Conservation (phyloP, 2,113 vertebrate genomes). For the Neolamprologus toae region DNA sequence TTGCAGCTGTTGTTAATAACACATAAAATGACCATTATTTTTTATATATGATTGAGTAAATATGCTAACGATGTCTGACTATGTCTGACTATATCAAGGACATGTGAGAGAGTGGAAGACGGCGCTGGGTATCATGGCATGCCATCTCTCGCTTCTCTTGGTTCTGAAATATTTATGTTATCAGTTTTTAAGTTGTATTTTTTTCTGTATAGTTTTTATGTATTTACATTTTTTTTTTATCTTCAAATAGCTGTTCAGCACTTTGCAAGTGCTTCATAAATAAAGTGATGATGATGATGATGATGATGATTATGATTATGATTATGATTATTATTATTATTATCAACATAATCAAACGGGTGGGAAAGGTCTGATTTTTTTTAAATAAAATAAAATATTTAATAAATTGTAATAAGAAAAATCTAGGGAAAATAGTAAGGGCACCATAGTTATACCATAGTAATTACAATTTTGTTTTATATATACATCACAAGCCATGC, state of each 20-base stretch:
- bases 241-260: neutral
- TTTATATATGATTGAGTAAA: neutral
- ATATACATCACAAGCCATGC: neutral
- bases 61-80: neutral
- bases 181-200: neutral
- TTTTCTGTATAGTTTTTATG: neutral
- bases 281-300: too few species aligned
- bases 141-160: neutral
- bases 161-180: neutral
- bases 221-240: neutral
- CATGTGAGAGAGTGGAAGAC: neutral
- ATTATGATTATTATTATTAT: neutral
- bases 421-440: neutral
- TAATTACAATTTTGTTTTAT: neutral
- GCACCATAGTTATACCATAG: neutral
- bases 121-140: neutral
- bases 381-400: neutral
- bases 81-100: neutral
- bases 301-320: too few species aligned
- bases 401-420: neutral
- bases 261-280: neutral
- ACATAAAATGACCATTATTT: neutral
- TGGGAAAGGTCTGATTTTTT: neutral
- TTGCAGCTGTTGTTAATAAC: neutral
- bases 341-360: neutral